phyloP scores from a whole-genome alignment of 2,888 invertebrate species.

The Idaea straminata region DNA sequence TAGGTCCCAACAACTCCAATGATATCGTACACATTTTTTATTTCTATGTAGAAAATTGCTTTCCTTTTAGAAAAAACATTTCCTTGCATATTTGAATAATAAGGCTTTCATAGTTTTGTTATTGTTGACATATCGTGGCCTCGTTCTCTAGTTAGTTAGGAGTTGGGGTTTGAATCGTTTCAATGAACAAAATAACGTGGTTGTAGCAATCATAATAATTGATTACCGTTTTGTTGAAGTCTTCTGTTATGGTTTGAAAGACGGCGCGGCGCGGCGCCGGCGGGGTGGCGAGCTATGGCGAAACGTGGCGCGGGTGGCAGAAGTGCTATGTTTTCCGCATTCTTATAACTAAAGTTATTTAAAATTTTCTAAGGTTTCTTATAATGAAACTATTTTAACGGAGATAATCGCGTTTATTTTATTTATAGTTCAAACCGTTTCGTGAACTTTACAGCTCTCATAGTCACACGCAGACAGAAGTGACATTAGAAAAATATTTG shows the following conservation, averaged over 20 bases:
- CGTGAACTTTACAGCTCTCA: too few relatives aligned
- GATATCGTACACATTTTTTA: background rate
- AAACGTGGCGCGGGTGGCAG: background rate
- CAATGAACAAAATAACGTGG: background rate
- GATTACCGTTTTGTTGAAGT: background rate
- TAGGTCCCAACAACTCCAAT: background rate
- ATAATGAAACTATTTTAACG: too few relatives aligned
- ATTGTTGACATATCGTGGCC: conserved; percentile 1
- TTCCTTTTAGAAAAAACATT: background rate
- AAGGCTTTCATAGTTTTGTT: background rate
- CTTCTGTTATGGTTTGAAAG: background rate
- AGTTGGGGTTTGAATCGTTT: background rate
- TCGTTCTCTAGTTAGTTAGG: background rate
- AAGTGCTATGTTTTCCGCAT: background rate
- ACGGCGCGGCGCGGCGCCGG: background rate
- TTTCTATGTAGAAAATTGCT: background rate
- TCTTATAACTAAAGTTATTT: background rate
- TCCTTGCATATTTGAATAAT: background rate
- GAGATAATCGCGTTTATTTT: too few relatives aligned
- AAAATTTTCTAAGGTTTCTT: too few relatives aligned
- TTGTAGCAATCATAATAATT: background rate
- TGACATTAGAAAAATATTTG: too few relatives aligned
- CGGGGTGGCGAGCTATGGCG: background rate
- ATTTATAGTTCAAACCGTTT: too few relatives aligned
- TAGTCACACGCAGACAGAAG: too few relatives aligned